phyloP scores from a whole-genome alignment of 2,797 vertebrate species.

The Uromys caudimaculatus region DNA sequence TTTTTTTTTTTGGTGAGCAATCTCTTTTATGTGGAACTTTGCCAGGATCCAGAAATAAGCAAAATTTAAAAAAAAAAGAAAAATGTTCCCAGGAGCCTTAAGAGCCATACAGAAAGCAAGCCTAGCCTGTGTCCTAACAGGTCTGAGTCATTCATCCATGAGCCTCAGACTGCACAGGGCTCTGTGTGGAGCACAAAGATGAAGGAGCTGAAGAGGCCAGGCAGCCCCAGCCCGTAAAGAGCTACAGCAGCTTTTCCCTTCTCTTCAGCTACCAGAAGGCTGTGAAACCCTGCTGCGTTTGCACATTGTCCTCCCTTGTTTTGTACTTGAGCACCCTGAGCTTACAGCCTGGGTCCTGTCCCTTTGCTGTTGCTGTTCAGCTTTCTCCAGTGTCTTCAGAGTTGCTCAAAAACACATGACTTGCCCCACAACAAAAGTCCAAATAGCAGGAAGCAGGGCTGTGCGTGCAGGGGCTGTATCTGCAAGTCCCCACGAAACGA shows the following conservation, averaged over 20 bases:
- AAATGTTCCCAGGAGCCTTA: constrained; percentile 12
- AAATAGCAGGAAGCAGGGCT: neutral
- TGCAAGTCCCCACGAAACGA: neutral
- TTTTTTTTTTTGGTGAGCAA: neutral
- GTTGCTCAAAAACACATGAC: neutral
- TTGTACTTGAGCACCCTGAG: neutral
- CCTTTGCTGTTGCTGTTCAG: neutral
- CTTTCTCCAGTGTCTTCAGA: constrained; percentile 11
- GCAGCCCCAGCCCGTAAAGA: neutral
- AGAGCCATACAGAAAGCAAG: constrained; percentile 15
- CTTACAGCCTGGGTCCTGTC: neutral
- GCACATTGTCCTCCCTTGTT: neutral
- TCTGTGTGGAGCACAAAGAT: neutral
- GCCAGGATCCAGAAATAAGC: constrained; percentile 58
- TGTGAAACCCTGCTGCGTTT: neutral
- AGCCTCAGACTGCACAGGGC: neutral
- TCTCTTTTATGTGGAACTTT: constrained; percentile 24
- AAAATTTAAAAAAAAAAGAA: neutral
- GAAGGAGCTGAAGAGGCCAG: neutral
- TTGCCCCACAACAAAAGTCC: neutral
- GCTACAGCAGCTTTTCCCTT: neutral
- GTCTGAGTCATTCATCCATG: neutral
- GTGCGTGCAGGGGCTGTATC: neutral
- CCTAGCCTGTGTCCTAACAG: neutral
- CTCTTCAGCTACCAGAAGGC: neutral